Percentiles rank a stretch among this genome's conserved stretches.
phyloP scores from a whole-genome alignment of 1,140 invertebrate genomes.

The Psix sp. region DNA sequence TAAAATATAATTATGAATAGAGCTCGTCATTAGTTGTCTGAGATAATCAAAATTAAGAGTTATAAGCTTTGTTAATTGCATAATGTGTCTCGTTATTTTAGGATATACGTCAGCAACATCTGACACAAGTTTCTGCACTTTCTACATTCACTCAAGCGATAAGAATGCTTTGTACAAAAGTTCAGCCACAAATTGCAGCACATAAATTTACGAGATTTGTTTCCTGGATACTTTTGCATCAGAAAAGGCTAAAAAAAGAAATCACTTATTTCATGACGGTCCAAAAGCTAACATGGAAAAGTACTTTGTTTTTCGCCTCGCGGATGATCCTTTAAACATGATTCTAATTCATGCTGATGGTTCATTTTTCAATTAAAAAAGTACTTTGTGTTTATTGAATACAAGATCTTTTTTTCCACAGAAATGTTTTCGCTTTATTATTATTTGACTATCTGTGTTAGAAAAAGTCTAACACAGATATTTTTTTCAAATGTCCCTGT shows the following conservation, averaged over 20 bases:
- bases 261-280: slow-evolving; percentile 1
- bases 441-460: not conserved
- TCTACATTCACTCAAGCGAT: slow-evolving; percentile 51
- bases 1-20: no score
- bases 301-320: not conserved
- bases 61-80: slow-evolving; percentile 40
- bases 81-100: slow-evolving; percentile 41
- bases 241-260: slow-evolving; percentile 11
- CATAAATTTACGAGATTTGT: slow-evolving; percentile 46
- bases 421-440: not conserved
- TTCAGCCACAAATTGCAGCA: slow-evolving; percentile 48
- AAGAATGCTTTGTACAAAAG: slow-evolving; percentile 52
- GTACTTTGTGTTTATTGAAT: not conserved
- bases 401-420: not conserved
- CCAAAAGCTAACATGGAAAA: slow-evolving; percentile 1
- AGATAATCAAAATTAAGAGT: slow-evolving; percentile 12
- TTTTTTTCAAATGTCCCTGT: not conserved
- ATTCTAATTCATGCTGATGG: not conserved
- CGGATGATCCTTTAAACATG: no score
- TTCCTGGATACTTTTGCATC: slow-evolving; percentile 38
- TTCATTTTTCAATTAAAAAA: not conserved
- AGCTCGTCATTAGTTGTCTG: no score
- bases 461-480: no score
- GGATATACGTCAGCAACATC: slow-evolving; percentile 46
- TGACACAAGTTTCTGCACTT: slow-evolving; percentile 55